phyloP scores from a whole-genome alignment of 2,888 invertebrate species.

The Chrysomela aeneicollis region DNA sequence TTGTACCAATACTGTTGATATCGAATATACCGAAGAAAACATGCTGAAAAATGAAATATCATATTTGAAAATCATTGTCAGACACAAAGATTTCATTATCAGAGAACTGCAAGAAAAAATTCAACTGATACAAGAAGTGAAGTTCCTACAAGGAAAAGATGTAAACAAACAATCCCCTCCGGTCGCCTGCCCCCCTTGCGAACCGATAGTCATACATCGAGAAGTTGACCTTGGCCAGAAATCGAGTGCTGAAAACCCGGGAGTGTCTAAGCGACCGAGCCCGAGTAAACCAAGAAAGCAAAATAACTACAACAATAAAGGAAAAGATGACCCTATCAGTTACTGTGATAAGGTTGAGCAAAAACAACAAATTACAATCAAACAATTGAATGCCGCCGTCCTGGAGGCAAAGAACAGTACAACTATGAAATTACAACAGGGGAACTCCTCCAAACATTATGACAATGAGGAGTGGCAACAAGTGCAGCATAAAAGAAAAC shows the following conservation, averaged over 20 bases:
- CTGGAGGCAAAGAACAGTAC: neutral
- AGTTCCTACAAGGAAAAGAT: neutral
- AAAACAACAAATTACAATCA: neutral
- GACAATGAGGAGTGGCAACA: neutral
- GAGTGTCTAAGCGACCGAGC: constrained; percentile 1
- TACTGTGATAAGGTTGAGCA: neutral
- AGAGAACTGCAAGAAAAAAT: neutral
- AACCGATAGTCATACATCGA: neutral
- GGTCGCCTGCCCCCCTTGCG: neutral
- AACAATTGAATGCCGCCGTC: neutral
- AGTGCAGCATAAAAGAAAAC: neutral
- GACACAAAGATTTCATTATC: neutral
- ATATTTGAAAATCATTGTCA: neutral
- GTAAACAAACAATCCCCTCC: too few relatives aligned
- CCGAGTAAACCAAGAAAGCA: neutral
- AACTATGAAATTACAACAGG: neutral
- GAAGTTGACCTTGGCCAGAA: neutral
- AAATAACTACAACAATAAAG: neutral
- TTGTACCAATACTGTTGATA: too few relatives aligned
- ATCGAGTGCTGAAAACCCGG: neutral
- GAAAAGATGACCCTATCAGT: neutral
- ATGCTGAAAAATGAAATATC: neutral
- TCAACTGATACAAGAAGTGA: neutral
- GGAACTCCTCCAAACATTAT: neutral
- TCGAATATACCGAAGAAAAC: too few relatives aligned